A percentile compares a stretch with the other conserved stretches of the same genome.
phyloP scores from a whole-genome alignment of 2,888 invertebrate species.

The Vanessa cardui region DNA sequence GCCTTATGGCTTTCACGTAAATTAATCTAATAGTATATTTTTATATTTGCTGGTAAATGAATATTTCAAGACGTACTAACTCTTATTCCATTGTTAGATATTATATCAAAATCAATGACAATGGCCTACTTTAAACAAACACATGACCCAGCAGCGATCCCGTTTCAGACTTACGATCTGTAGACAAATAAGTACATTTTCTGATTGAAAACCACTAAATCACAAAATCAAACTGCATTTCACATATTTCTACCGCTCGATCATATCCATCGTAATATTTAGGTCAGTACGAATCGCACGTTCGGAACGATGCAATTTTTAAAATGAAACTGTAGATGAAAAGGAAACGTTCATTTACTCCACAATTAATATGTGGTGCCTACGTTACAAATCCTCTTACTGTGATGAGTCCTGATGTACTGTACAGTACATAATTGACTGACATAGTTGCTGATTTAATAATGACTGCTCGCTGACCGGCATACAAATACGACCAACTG shows the following conservation, averaged over 20 bases:
- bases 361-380: slow-evolving; percentile 47
- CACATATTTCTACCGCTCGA: slow-evolving; percentile 39
- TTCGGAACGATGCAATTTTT: slow-evolving; percentile 55
- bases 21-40: too few species aligned
- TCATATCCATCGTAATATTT: slow-evolving; percentile 54
- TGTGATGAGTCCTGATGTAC: slow-evolving; percentile 16
- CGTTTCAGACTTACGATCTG: too few species aligned
- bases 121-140: too few species aligned
- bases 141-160: too few species aligned
- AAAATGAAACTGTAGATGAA: slow-evolving; percentile 52
- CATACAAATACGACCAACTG: background rate
- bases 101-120: too few species aligned
- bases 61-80: too few species aligned
- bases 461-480: background rate
- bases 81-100: too few species aligned
- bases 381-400: slow-evolving; percentile 28
- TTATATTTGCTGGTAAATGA: too few species aligned
- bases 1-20: too few species aligned
- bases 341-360: slow-evolving; percentile 54
- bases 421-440: slow-evolving; percentile 5
- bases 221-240: slow-evolving; percentile 40
- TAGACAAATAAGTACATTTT: too few species aligned
- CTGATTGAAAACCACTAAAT: slow-evolving; percentile 23
- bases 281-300: slow-evolving; percentile 59
- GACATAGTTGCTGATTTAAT: background rate